Evolutionary conservation across 2,888 invertebrate species (phyloP).

Genomic region (Scaptomyza tumidula): DNA sequence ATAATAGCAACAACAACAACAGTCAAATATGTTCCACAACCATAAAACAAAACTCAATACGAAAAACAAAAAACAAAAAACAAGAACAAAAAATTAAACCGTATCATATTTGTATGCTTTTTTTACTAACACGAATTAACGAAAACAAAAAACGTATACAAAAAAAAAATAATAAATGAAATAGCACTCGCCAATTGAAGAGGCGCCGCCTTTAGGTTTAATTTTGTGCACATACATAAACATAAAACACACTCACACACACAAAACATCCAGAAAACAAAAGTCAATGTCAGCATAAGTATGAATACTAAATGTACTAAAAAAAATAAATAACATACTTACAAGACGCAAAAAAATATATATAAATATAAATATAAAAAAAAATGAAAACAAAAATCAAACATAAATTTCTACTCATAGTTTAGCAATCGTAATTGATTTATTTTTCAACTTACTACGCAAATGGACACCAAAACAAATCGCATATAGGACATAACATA

Average conservation of each 20-base stretch:
- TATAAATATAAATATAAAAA: constrained; percentile 17
- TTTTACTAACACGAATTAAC: constrained; percentile 62
- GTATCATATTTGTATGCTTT: constrained; percentile 74
- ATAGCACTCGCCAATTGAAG: constrained; percentile 23
- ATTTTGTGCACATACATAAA: constrained; percentile 50
- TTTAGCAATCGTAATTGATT: constrained; percentile 81
- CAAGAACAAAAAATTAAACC: constrained; percentile 21
- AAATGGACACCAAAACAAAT: constrained; percentile 46
- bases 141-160: constrained; percentile 34
- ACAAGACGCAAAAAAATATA: constrained; percentile 23
- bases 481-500: constrained; percentile 56
- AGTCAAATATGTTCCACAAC: constrained; percentile 48
- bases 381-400: constrained; percentile 44
- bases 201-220: constrained; percentile 64
- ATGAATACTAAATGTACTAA: constrained; percentile 56
- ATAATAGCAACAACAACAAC: constrained; percentile 35
- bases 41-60: constrained; percentile 38
- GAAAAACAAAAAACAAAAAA: constrained; percentile 32
- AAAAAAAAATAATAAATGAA: constrained; percentile 21
- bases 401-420: constrained; percentile 73
- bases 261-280: constrained; percentile 27
- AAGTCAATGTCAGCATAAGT: constrained; percentile 63
- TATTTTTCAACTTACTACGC: constrained; percentile 63
- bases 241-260: constrained; percentile 22
- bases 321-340: constrained; percentile 51